A percentile compares a stretch with the other conserved stretches of the same genome.
These are phyloP conservation scores for Dipodomys ordii DNA, from an alignment of 2,113 vertebrate genomes.

Conservation along the genomic window DNA sequence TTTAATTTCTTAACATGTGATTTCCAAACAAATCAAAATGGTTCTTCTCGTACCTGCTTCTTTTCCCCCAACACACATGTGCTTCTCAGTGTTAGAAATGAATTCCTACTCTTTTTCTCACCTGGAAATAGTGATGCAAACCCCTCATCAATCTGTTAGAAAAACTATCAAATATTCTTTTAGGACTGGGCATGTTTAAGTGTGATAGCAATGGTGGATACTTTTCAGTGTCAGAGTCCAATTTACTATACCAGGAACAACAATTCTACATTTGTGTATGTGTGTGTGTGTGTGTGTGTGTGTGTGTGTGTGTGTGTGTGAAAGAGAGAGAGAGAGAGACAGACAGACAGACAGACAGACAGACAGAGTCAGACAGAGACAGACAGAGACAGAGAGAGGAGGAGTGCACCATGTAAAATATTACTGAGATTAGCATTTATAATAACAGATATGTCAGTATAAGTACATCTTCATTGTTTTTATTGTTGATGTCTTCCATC, in stretches of 20 bases:
- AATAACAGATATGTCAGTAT: neutral
- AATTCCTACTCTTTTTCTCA: neutral
- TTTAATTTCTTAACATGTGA: neutral
- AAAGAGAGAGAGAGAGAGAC: too few species aligned
- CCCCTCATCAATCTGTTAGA: neutral
- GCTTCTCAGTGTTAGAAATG: neutral
- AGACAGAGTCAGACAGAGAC: too few species aligned
- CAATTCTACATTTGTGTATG: neutral
- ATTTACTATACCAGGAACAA: neutral
- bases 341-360: too few species aligned
- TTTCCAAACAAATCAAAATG: neutral
- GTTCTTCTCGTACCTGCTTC: neutral
- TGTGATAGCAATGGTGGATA: neutral
- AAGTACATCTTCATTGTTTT: slow-evolving; percentile 41
- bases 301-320: too few species aligned
- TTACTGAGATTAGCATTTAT: slow-evolving; percentile 5
- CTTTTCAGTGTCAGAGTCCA: neutral
- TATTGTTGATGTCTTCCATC: slow-evolving; percentile 55
- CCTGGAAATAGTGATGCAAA: slow-evolving; percentile 24
- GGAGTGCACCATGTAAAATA: neutral
- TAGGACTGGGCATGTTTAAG: neutral
- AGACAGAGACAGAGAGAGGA: too few species aligned
- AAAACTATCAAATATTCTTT: slow-evolving; percentile 10
- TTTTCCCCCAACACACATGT: neutral
- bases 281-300: neutral